These are phyloP conservation scores for Calliscelio sp. DNA, from an alignment of 2,888 invertebrate species.

Conservation along the genomic window DNA sequence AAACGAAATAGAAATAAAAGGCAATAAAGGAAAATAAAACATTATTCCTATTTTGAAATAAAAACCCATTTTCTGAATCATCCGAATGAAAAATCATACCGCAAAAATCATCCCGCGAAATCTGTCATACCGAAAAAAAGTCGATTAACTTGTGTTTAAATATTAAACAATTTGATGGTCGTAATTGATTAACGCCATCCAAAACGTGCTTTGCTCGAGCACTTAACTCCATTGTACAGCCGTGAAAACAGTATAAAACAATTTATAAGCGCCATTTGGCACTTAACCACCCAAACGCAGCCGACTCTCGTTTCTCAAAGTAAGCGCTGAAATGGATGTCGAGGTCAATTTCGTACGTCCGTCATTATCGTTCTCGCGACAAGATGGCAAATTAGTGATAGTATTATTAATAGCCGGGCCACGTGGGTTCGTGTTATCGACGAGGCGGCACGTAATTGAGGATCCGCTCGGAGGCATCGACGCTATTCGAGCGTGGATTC, in stretches of 20 bases:
- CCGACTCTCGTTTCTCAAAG: conserved; percentile 62
- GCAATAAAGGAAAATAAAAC: too few species aligned
- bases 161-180: conserved; percentile 39
- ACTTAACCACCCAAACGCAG: conserved; percentile 63
- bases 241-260: conserved; percentile 68
- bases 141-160: conserved; percentile 28
- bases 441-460: conserved; percentile 69
- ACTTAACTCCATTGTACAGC: conserved; percentile 54
- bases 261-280: conserved; percentile 71
- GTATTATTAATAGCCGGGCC: conserved; percentile 64
- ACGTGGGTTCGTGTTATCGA: conserved; percentile 63
- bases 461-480: conserved; percentile 64
- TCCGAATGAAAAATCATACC: too few species aligned
- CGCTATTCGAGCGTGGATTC: conserved; percentile 62
- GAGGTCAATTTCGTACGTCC: conserved; percentile 63
- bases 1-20: too few species aligned
- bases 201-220: conserved; percentile 27
- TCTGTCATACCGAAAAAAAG: too few species aligned
- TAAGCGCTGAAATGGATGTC: conserved; percentile 63
- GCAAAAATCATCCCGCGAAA: too few species aligned
- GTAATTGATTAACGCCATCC: conserved; percentile 51
- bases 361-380: conserved; percentile 65
- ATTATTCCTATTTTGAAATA: too few species aligned
- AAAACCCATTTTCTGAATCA: too few species aligned
- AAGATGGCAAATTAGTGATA: conserved; percentile 66